Conservation (phyloP, 2,797 vertebrate species). For the Neopelma chrysocephalum region DNA sequence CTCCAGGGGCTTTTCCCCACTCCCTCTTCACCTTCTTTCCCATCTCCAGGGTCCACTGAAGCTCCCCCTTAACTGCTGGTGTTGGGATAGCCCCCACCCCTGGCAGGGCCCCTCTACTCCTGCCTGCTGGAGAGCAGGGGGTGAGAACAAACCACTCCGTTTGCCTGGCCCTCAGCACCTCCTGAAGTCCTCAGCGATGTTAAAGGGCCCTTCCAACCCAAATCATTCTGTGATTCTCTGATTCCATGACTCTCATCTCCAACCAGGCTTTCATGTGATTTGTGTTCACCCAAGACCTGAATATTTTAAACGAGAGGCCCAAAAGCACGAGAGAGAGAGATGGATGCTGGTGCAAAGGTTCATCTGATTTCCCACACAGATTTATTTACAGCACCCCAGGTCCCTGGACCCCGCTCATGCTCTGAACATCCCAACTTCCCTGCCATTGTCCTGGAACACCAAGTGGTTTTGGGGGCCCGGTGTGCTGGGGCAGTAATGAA, state of each 20-base stretch:
- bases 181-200: accelerated
- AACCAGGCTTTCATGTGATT: accelerated
- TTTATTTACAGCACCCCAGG: not conserved
- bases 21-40: not conserved
- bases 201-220: not conserved
- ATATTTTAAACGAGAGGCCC: accelerated
- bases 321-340: accelerated
- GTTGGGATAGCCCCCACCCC: not conserved
- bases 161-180: not conserved
- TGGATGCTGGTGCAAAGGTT: not conserved
- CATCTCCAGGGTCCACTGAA: accelerated
- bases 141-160: not conserved
- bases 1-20: not conserved
- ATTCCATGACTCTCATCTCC: not conserved
- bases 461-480: not conserved
- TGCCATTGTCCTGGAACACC: not conserved
- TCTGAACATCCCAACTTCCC: not conserved
- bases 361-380: accelerated
- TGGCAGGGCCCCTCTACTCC: not conserved
- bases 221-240: not conserved
- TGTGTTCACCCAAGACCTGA: accelerated
- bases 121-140: accelerated
- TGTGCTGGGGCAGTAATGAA: slow-evolving; percentile 66
- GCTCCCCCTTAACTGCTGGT: not conserved
- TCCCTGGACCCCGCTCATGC: not conserved